Evolutionary conservation across 53 echinoderm and acorn worm genomes (phyloP).

Genomic region (Echinometra lucunter): DNA sequence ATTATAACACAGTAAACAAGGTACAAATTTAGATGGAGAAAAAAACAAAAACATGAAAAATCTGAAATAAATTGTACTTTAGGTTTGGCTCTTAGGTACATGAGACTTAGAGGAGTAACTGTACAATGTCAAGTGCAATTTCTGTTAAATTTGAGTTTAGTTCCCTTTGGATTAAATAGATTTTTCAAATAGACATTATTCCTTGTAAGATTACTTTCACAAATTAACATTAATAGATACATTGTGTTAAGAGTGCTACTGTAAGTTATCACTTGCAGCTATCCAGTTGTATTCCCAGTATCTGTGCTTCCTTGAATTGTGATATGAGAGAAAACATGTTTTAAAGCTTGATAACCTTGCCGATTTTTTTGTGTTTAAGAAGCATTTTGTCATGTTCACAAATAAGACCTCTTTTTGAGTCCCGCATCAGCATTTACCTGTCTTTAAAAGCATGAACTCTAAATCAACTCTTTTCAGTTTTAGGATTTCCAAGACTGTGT

Average conservation of each 20-base stretch:
- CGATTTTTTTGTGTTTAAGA: conserved; percentile 5
- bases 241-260: conserved; percentile 24
- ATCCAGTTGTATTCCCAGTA: conserved; percentile 2
- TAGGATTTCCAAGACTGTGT: background rate
- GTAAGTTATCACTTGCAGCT: background rate
- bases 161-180: background rate
- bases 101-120: background rate
- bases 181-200: background rate
- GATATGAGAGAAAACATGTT: background rate
- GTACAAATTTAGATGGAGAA: background rate
- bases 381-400: background rate
- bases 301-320: conserved; percentile 14
- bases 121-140: conserved; percentile 15
- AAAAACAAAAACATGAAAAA: no score
- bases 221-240: background rate
- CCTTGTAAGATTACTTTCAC: background rate
- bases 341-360: conserved; percentile 3
- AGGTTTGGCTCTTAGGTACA: background rate
- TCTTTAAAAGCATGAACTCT: background rate
- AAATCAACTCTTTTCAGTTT: background rate
- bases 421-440: background rate
- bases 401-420: background rate
- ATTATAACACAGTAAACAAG: background rate
- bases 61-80: conserved; percentile 15
- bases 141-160: background rate